Evolutionary conservation across 2,797 vertebrate genomes (phyloP), one percentile per base, ranked within the genome.

Genomic region (Onychomys leucogaster): DNA sequence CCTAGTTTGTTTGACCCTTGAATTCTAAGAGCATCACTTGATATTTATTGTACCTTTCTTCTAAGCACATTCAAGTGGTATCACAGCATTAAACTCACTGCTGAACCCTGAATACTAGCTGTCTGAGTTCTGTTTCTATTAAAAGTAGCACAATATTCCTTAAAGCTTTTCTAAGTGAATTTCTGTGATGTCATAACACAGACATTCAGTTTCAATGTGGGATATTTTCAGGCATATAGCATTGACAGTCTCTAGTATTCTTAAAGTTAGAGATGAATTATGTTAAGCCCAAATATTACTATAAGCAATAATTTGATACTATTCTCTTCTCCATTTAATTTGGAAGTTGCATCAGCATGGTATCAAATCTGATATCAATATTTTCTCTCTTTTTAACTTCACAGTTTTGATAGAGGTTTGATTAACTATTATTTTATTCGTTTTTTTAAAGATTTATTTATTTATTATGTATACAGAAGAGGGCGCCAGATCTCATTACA

Each of bases 1-100:
- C 16, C 49, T 78, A 61, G 65, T 21, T 55, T 85, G 75, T 90
- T 93, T 94, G 23, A 43, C 27, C 88, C 90, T 94, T 96, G 77
- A 95, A 90, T 90, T 91, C 88, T 63, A 61, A 93, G 46, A 90
- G 34, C 13, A 93, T 25, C 55, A 43, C 21, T 91, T 94, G 49
- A 21, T 90, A 93, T 78, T 85, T 95, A 89, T 75, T 93, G 19
- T 0, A 59, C 23, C 81, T 19, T 91, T 96, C 83, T 90, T 63
- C 59, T 87, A 85, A 82, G 73, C 11, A 89, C 34, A 65, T 80
- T 71, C 83, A 91, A 92, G 37, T 49, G 34, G 49, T 93, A 59
- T 55, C 69, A 37, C 0, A 69, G 17, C 52, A 27, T 81, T 69
- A 67, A 85, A 65, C 43, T 49, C 43, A 52, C 63, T 67, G 9